Conservation (phyloP, 2,113 vertebrate genomes). For the Formicarius rufipectus region DNA sequence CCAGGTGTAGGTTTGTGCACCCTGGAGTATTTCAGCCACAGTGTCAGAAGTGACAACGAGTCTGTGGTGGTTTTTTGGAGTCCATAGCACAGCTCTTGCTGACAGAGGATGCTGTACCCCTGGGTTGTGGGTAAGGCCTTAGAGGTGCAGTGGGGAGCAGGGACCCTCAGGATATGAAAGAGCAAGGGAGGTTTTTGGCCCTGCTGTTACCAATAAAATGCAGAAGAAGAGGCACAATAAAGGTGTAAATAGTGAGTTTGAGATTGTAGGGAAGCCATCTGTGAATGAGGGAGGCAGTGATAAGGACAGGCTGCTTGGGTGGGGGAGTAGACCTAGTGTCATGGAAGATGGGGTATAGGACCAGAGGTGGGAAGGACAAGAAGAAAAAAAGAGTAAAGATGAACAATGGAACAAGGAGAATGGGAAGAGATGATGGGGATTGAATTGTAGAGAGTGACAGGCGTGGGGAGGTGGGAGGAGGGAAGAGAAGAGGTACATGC, state of each 20-base stretch:
- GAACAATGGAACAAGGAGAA: background rate
- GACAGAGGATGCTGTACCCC: background rate
- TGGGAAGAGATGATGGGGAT: background rate
- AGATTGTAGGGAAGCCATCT: background rate
- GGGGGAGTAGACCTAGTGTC: background rate
- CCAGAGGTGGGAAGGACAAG: too few species aligned
- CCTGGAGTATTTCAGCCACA: background rate
- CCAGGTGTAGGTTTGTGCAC: background rate
- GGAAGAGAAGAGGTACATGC: background rate
- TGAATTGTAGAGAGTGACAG: background rate
- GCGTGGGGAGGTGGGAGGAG: background rate
- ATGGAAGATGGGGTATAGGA: background rate
- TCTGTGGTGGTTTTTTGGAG: background rate
- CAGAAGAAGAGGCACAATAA: background rate
- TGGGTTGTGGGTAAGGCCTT: background rate
- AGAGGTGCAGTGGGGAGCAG: background rate
- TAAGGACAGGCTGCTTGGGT: background rate
- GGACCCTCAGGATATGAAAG: rapidly evolving
- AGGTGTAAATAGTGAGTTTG: background rate
- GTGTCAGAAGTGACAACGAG: background rate
- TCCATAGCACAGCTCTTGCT: background rate
- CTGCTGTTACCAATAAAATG: background rate
- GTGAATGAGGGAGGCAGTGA: background rate
- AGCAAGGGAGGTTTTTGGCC: background rate
- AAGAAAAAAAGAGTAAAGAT: background rate